Evolutionary conservation across 2,797 vertebrate species (phyloP).

Genomic region (Buphagus erythrorhynchus): DNA sequence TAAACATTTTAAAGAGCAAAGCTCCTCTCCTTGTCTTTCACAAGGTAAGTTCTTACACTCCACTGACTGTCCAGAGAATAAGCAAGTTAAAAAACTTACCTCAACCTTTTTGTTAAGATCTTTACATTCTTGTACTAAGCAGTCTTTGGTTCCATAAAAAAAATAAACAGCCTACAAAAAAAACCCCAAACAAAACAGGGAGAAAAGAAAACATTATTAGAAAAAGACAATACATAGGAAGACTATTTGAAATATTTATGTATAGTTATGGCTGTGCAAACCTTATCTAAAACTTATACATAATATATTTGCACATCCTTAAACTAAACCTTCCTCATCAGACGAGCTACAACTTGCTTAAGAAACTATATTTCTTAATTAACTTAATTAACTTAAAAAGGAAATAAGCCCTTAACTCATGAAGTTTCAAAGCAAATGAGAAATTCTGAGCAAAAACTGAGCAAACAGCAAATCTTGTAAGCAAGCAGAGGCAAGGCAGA

Average conservation of each 20-base stretch:
- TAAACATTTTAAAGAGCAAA: neutral
- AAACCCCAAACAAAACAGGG: neutral
- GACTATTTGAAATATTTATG: neutral
- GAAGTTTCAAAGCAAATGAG: neutral
- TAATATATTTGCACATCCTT: neutral
- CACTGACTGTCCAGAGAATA: neutral
- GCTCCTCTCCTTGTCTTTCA: neutral
- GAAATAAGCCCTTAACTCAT: neutral
- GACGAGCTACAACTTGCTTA: neutral
- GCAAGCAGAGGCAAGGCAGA: neutral
- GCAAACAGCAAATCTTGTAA: neutral
- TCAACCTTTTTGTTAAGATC: constrained; percentile 97
- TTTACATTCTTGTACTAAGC: constrained; percentile 97
- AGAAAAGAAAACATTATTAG: neutral
- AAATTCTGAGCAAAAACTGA: neutral
- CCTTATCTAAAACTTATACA: neutral
- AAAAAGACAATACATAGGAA: neutral
- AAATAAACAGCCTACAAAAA: constrained; percentile 90
- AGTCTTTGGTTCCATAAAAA: constrained; percentile 98
- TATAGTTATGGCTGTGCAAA: neutral
- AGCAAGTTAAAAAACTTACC: constrained; percentile 79
- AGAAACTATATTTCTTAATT: neutral
- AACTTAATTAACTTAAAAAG: neutral
- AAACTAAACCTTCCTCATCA: neutral
- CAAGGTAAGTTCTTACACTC: neutral